A percentile compares a stretch with the other conserved stretches of the same genome.
phyloP scores from a whole-genome alignment of 2,797 vertebrate genomes.

The Alca torda region DNA sequence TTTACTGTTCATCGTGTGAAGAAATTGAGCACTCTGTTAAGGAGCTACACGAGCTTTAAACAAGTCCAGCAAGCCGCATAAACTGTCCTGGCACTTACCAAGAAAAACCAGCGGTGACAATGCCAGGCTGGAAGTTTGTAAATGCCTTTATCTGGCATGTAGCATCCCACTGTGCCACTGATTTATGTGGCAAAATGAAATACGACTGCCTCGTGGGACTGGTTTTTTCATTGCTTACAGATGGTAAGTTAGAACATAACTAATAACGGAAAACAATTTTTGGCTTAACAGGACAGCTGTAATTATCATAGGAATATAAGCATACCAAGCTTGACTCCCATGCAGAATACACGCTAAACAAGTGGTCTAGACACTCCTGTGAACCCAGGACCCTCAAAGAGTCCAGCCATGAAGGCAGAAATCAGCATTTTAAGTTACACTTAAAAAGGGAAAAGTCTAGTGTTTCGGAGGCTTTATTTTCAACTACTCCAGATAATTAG shows the following conservation, averaged over 20 bases:
- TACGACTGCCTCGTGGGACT: not conserved
- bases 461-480: not conserved
- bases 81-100: not conserved
- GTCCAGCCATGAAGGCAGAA: not conserved
- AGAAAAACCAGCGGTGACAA: not conserved
- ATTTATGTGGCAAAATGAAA: slow-evolving; percentile 15
- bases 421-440: not conserved
- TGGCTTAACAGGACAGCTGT: not conserved
- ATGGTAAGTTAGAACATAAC: not conserved
- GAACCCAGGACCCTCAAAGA: not conserved
- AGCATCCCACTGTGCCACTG: not conserved
- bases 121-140: not conserved
- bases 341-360: not conserved
- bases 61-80: not conserved
- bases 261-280: slow-evolving; percentile 5
- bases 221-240: slow-evolving; percentile 1
- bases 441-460: not conserved
- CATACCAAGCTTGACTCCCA: not conserved
- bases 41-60: not conserved
- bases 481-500: not conserved
- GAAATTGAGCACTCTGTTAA: fast-evolving
- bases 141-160: not conserved
- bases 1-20: not conserved
- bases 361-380: not conserved
- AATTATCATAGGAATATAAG: not conserved